Percentiles rank a stretch among this genome's conserved stretches.
Conservation (phyloP, 2,113 vertebrate genomes). For the Cathartes aura region DNA sequence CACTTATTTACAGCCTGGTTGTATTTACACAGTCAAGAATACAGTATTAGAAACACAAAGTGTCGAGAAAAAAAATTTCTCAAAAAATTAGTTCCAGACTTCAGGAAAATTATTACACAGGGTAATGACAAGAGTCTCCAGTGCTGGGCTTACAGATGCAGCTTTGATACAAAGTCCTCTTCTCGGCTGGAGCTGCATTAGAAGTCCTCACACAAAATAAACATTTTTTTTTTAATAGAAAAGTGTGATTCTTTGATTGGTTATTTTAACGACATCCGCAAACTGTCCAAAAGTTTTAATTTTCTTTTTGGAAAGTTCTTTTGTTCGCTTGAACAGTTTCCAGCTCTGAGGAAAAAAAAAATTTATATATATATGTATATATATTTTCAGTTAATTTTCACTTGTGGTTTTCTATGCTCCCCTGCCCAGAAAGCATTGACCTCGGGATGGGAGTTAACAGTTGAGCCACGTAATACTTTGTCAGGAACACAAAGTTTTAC, state of each 20-base stretch:
- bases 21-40: slow-evolving; percentile 96
- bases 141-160: slow-evolving; percentile 71
- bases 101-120: slow-evolving; percentile 81
- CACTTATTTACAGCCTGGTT: slow-evolving; percentile 94
- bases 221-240: slow-evolving; percentile 36
- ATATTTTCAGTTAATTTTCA: not conserved
- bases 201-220: slow-evolving; percentile 66
- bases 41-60: slow-evolving; percentile 88
- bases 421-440: not conserved
- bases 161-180: slow-evolving; percentile 63
- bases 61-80: slow-evolving; percentile 81
- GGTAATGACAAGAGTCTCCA: slow-evolving; percentile 80
- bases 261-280: not conserved
- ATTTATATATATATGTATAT: not conserved
- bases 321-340: slow-evolving; percentile 17
- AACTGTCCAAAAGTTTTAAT: not conserved
- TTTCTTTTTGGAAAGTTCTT: slow-evolving; percentile 9
- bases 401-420: slow-evolving; percentile 1
- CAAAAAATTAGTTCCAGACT: slow-evolving; percentile 83
- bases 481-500: not conserved
- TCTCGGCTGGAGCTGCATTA: slow-evolving; percentile 39
- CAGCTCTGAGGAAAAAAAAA: not conserved
- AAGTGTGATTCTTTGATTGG: slow-evolving; percentile 53
- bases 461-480: not conserved
- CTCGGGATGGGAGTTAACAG: not conserved